These are phyloP conservation scores for Netelia fuscicornis DNA, from an alignment of 2,888 invertebrate species.

Conservation along the genomic window DNA sequence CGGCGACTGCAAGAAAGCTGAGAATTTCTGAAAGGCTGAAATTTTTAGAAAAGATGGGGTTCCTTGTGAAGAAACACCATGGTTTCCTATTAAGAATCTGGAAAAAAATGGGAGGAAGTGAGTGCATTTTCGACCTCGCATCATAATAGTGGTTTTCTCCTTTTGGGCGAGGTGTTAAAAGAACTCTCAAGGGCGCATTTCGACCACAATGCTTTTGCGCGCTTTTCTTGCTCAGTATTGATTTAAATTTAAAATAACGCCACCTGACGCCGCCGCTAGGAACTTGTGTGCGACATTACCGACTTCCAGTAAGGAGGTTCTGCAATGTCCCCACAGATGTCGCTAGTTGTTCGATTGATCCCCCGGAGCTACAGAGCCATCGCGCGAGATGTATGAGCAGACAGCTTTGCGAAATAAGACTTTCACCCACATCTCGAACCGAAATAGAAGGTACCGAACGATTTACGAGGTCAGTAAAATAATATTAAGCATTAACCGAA, in stretches of 20 bases:
- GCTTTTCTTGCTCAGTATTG: conserved; percentile 9
- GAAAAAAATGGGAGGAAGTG: no score
- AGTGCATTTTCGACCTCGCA: no score
- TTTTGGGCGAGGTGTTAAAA: neutral
- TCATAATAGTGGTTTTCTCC: neutral
- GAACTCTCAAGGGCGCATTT: neutral
- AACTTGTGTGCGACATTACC: neutral
- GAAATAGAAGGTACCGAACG: conserved; percentile 21
- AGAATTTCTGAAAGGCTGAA: no score
- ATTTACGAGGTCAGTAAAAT: conserved; percentile 7
- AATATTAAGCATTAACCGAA: neutral
- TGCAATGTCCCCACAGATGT: neutral
- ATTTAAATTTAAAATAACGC: conserved; percentile 2
- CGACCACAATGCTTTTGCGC: neutral
- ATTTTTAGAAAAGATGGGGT: no score
- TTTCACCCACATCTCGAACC: neutral
- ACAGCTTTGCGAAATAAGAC: neutral
- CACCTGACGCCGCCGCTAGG: neutral
- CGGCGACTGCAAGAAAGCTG: no score
- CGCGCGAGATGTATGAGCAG: conserved; percentile 5
- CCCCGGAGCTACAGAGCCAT: neutral
- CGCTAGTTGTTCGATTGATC: neutral
- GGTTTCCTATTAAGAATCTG: no score
- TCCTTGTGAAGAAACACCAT: no score
- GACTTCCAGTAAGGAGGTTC: neutral